A percentile compares a stretch with the other conserved stretches of the same genome.
Conservation (phyloP, 1,140 invertebrate species). For the Drosophila melanica region DNA sequence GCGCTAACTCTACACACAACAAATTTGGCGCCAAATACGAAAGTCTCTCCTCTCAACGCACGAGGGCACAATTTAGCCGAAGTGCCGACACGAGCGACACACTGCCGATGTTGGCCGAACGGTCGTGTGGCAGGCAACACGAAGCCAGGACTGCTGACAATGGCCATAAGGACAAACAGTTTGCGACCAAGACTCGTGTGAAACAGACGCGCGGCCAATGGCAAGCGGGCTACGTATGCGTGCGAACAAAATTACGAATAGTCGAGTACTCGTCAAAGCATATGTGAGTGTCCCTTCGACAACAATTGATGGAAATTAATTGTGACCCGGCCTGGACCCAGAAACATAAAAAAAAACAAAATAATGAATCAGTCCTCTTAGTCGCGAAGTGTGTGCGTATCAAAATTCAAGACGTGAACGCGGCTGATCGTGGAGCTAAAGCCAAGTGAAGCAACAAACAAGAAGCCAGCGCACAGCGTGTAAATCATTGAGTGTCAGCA, state of each 20-base stretch:
- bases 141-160: conserved; percentile 29
- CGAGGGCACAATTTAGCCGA: conserved; percentile 38
- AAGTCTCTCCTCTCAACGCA: background rate
- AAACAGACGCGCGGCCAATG: conserved; percentile 77
- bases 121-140: conserved; percentile 31
- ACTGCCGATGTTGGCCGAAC: conserved; percentile 9
- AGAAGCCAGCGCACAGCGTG: conserved; percentile 33
- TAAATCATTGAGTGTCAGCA: conserved; percentile 75
- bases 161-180: conserved; percentile 62
- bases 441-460: conserved; percentile 30
- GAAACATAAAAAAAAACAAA: no score
- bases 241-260: conserved; percentile 50
- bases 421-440: conserved; percentile 23
- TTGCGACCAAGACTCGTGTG: conserved; percentile 78
- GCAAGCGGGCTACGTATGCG: conserved; percentile 55
- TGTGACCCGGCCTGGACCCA: conserved; percentile 17
- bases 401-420: conserved; percentile 2
- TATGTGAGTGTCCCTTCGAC: conserved; percentile 33
- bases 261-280: conserved; percentile 21
- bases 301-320: conserved; percentile 41
- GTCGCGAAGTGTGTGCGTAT: conserved; percentile 17
- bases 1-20: conserved; percentile 56
- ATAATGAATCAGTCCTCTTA: background rate
- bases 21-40: conserved; percentile 72
- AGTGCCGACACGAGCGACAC: conserved; percentile 18